Evolutionary conservation across 1,140 invertebrate genomes (phyloP).

Genomic region (Metaphire vulgaris): DNA sequence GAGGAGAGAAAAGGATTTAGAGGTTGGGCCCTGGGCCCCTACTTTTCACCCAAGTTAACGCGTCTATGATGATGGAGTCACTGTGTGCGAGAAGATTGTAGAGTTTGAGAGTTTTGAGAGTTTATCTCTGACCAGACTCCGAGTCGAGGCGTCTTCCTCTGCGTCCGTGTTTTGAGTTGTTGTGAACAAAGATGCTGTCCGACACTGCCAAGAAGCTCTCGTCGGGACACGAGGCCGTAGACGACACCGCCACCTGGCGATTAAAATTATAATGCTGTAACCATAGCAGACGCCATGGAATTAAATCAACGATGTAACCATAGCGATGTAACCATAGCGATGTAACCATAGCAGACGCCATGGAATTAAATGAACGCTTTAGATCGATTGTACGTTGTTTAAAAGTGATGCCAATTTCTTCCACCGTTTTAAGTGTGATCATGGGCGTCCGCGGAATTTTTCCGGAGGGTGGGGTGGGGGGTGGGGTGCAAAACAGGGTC

Average conservation of each 20-base stretch:
- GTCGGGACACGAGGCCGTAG: slow-evolving; percentile 83
- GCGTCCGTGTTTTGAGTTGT: slow-evolving; percentile 98
- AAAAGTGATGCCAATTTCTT: neutral
- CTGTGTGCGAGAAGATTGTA: too few species aligned
- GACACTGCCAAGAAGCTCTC: slow-evolving; percentile 86
- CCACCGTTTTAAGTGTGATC: neutral
- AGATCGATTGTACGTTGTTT: too few species aligned
- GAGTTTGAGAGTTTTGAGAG: too few species aligned
- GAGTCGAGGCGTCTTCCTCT: slow-evolving; percentile 49
- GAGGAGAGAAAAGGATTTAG: too few species aligned
- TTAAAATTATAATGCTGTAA: too few species aligned
- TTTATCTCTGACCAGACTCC: too few species aligned
- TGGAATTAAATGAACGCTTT: neutral
- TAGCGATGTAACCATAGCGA: neutral
- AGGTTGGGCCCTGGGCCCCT: too few species aligned
- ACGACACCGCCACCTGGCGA: slow-evolving; percentile 65
- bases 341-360: neutral
- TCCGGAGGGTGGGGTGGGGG: too few species aligned
- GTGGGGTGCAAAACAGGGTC: too few species aligned
- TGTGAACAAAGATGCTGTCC: slow-evolving; percentile 99
- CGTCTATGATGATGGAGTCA: too few species aligned
- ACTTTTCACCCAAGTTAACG: too few species aligned
- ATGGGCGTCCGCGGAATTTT: too few species aligned
- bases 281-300: neutral
- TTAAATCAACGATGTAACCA: neutral